Evolutionary conservation across 2,113 vertebrate genomes (phyloP), one percentile per base, ranked within the genome.

Genomic region (Notiomystis cincta): DNA sequence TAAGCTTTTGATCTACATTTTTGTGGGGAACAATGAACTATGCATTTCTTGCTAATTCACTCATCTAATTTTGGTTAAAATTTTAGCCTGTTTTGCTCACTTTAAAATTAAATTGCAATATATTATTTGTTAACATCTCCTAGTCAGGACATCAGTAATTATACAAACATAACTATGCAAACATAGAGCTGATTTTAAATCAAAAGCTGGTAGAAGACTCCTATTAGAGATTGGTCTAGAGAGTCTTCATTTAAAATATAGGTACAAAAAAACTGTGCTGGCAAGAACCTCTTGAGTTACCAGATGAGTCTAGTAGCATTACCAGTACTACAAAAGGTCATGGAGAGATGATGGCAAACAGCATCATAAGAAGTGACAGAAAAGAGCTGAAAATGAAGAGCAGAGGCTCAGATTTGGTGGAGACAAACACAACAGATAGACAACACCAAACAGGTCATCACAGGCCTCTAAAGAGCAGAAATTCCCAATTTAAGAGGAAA

Each of bases 351-450:
- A 54, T 37, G 16, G 24, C 28, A 90, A 51, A 65, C 30, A 15
- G 47, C n/a, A 82, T 12, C 10, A 15, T 15, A 64, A 75, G 42
- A 67, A 45, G 58, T 15, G 8, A 65, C 18, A 80, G 21, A 79
- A 53, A 30, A 79, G 37, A 82, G 13, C 13, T 60, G 16, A 90
- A 88, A 76, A 60, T 44, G 44, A 66, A 61, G 8, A 84, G 4
- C 0, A 0, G 22, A 65, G 51, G 10, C 4, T 71, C 47, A 64
- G 69, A 51, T 47, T 33, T 48, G 16, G 51, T 44, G 31, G 19
- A 71, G 27, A 53, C 8, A 75, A 81, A 45, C 13, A 62, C 2
- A 75, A 62, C 8, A 48, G 31, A 58, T 22, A 82, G 50, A 28
- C 11, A 82, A 65, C 18, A 64, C 24, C 24, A 64, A 64, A 10